A percentile compares a stretch with the other conserved stretches of the same genome.
These are phyloP conservation scores for Hylomyscus alleni DNA, from an alignment of 2,797 vertebrate genomes.

Conservation along the genomic window DNA sequence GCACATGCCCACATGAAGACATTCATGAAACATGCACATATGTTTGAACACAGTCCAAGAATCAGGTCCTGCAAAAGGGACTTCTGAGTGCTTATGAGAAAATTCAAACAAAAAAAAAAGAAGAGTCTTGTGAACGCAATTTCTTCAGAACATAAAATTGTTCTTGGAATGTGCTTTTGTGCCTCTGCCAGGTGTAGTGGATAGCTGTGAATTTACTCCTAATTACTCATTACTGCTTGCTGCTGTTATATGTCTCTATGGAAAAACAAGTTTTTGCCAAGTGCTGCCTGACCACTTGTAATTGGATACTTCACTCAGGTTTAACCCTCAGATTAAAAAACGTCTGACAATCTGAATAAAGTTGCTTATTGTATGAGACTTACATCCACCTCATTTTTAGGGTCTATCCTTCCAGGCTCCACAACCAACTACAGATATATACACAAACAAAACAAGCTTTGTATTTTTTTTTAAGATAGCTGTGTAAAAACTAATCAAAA, in stretches of 20 bases:
- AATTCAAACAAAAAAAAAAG: neutral
- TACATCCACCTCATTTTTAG: neutral
- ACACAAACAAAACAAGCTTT: neutral
- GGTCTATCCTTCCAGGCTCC: neutral
- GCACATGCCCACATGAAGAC: neutral
- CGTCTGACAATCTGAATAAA: neutral
- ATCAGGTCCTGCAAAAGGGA: neutral
- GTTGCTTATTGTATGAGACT: neutral
- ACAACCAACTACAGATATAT: neutral
- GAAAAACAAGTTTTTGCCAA: neutral
- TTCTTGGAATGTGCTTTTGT: neutral
- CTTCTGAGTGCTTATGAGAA: neutral
- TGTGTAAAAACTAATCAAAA: conserved; percentile 25
- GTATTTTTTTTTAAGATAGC: neutral
- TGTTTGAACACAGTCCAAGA: neutral
- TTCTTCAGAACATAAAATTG: neutral
- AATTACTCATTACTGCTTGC: neutral
- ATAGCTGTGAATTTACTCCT: neutral
- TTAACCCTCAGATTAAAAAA: no score
- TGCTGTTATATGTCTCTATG: neutral
- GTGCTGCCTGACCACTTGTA: no score
- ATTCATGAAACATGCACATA: neutral
- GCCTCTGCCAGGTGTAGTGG: neutral
- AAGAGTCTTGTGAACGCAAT: neutral
- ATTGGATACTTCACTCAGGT: neutral